Base-by-base conservation (phyloP, 2,113 vertebrate species). In the Nothoprocta perdicaria region DNA sequence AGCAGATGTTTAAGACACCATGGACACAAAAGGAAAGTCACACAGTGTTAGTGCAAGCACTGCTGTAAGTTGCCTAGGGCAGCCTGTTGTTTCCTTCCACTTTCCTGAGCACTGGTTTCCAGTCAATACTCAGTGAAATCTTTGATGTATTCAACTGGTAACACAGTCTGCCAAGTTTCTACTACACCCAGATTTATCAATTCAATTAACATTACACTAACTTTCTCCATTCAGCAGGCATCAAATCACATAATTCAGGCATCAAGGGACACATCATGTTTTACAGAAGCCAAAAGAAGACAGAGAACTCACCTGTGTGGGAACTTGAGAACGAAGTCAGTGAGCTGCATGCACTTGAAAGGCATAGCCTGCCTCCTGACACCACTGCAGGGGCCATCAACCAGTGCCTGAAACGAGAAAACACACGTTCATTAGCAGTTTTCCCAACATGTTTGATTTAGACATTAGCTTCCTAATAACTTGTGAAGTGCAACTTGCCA, bases 321-420 rank as follows among this genome's bases (percentile, higher is more conserved):
- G 73, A 99, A 98, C 96, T 99, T 99, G 92, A 99, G 98, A 93
- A 99, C 98, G 58, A 99, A 99, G 94, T 99, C 98, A 16, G 99
- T 98, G 50, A 98, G 97, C 89, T 98, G 98, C 98, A 98, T 98
- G 84, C 98, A 98, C 53, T 98, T 98, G 97, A 99, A 99, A 19
- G 99, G 99, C 99, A 99, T 98, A 15, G 98, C 95, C 80, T 99
- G 99, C 76, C 99, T 98, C 96, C 98, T 99, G 83, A 99, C 99
- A 21, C 97, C 98, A 53, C 98, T 98, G 97, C 99, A 99, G 15
- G 99, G 99, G 18, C 99, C 99, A 95, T 99, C 98, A 8, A 99
- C 98, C 52, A 99, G 97, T 14, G 98, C 99, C 99, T 99, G 66
- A 3, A 74, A 94, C 10, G 53, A 4, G 13, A 8, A 41, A 66